Evolutionary conservation across 1,140 invertebrate species (phyloP).

Genomic region (Oscheius sp.): DNA sequence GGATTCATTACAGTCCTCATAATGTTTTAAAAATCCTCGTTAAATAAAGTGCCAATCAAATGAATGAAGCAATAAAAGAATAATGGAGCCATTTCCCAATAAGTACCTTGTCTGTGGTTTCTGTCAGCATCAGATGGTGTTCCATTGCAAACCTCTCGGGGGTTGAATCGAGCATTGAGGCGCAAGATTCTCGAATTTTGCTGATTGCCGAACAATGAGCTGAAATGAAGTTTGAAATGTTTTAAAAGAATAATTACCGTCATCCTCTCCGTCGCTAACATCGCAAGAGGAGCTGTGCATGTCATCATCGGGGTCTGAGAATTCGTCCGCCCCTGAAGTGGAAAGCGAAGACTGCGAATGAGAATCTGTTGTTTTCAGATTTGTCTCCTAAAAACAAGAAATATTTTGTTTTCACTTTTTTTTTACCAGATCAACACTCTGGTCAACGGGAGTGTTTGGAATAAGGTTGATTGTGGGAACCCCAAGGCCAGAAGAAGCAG

Average conservation of each 20-base stretch:
- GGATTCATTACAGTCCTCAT: constrained; percentile 2
- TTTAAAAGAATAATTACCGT: background rate
- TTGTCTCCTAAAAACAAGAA: background rate
- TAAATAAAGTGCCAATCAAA: too few species aligned
- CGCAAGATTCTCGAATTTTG: constrained; percentile 17
- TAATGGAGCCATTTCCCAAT: background rate
- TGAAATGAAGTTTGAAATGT: constrained; percentile 18
- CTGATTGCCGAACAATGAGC: constrained; percentile 9
- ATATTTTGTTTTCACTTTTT: background rate
- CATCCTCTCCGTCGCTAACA: constrained; percentile 50
- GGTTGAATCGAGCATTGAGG: constrained; percentile 66
- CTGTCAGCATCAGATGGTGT: constrained; percentile 78
- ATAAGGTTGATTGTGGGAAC: constrained; percentile 59
- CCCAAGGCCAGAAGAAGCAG: constrained; percentile 13
- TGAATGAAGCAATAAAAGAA: too few species aligned
- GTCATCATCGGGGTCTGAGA: constrained; percentile 46
- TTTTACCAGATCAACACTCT: background rate
- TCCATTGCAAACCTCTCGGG: constrained; percentile 77
- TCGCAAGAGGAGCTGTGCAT: constrained; percentile 43
- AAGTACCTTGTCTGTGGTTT: constrained; percentile 15
- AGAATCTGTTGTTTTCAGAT: constrained; percentile 22
- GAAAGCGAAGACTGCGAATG: constrained; percentile 46
- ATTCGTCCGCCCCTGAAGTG: constrained; percentile 57
- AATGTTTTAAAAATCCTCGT: too few species aligned
- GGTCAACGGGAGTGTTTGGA: constrained; percentile 59